phyloP scores from a whole-genome alignment of 2,888 invertebrate genomes.

The Ametastegia equiseti region DNA sequence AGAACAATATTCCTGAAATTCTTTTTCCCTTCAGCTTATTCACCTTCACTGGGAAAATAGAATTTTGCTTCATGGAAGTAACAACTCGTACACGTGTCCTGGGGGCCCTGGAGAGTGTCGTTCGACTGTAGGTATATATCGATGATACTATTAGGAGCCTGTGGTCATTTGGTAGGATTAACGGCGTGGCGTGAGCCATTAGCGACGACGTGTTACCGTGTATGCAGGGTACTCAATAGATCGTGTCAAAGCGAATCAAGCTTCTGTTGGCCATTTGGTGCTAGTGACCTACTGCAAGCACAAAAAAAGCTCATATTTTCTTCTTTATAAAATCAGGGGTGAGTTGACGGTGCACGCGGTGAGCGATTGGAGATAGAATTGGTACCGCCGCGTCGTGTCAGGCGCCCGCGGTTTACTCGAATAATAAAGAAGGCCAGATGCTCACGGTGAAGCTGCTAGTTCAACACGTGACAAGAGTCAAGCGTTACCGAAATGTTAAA shows the following conservation, averaged over 20 bases:
- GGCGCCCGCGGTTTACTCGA: conserved; percentile 1
- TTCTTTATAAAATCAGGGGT: conserved; percentile 3
- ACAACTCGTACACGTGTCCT: conserved; percentile 34
- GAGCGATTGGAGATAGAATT: conserved; percentile 20
- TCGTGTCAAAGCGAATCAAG: conserved; percentile 56
- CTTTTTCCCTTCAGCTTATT: background rate
- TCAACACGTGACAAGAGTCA: conserved; percentile 21
- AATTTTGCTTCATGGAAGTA: background rate
- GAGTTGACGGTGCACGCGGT: no score
- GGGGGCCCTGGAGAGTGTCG: conserved; percentile 12
- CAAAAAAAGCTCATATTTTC: background rate
- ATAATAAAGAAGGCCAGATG: conserved; percentile 35
- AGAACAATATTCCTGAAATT: background rate
- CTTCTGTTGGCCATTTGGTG: conserved; percentile 22
- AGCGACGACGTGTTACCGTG: conserved; percentile 57
- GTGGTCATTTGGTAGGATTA: conserved; percentile 56
- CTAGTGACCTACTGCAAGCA: background rate
- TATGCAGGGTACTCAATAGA: conserved; percentile 65
- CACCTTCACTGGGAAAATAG: background rate
- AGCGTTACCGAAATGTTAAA: conserved; percentile 42
- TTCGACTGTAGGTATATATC: conserved; percentile 32
- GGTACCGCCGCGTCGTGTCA: no score
- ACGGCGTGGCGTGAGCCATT: conserved; percentile 63
- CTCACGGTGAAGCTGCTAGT: conserved; percentile 16
- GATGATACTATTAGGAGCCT: conserved; percentile 41